Percentiles rank a stretch among this genome's conserved stretches.
phyloP scores from a whole-genome alignment of 2,888 invertebrate genomes.

The Piscicola geometra region DNA sequence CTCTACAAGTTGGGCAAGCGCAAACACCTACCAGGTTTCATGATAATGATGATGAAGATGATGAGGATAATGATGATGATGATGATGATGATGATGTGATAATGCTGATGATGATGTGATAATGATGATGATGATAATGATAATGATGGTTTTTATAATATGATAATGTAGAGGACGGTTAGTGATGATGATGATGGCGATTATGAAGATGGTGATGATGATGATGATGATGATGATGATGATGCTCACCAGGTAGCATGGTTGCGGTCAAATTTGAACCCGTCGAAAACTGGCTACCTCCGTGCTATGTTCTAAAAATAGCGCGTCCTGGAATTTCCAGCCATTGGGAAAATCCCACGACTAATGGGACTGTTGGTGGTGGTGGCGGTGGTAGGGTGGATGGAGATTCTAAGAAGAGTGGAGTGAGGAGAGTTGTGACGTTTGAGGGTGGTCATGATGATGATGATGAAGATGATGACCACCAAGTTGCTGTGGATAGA shows the following conservation, averaged over 20 bases:
- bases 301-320: constrained; percentile 70
- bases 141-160: no score
- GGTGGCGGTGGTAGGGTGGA: neutral
- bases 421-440: neutral
- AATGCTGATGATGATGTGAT: no score
- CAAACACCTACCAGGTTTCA: constrained; percentile 82
- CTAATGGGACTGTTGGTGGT: neutral
- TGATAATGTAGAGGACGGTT: no score
- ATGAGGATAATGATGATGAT: no score
- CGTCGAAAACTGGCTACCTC: constrained; percentile 97
- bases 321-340: constrained; percentile 33
- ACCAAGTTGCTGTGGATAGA: no score
- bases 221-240: no score
- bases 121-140: no score
- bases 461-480: no score
- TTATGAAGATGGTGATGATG: no score
- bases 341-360: neutral
- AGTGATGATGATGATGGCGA: no score
- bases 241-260: constrained; percentile 86
- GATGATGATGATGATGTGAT: no score
- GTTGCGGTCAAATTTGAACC: constrained; percentile 98
- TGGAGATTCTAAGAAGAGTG: neutral
- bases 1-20: constrained; percentile 85
- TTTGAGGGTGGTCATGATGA: neutral
- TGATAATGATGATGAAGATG: no score